These are phyloP conservation scores for Pseudorhombus dupliciocellatus DNA, from an alignment of 2,113 vertebrate genomes.

Conservation along the genomic window DNA sequence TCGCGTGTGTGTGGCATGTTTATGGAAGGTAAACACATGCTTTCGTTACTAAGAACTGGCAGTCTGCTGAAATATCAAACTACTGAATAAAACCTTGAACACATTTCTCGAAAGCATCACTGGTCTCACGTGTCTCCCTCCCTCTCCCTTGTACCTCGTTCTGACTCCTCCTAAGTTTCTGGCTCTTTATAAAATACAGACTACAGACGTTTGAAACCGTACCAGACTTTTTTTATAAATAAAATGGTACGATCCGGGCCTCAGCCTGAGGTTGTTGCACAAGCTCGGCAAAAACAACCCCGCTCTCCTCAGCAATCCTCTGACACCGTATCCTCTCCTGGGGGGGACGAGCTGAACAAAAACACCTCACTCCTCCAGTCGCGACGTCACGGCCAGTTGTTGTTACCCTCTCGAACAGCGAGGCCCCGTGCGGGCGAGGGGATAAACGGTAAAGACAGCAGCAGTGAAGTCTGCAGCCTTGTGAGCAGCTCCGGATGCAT, in stretches of 20 bases:
- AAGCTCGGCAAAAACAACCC: slow-evolving; percentile 43
- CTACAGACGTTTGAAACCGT: slow-evolving; percentile 1
- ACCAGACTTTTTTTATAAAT: not conserved
- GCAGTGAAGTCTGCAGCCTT: not conserved
- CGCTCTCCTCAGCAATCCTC: slow-evolving; percentile 23
- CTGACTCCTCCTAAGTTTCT: not conserved
- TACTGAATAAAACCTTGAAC: not conserved
- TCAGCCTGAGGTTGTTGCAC: slow-evolving; percentile 9
- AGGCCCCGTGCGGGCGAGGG: slow-evolving; percentile 11
- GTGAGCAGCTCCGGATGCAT: not conserved
- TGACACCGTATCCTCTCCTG: slow-evolving; percentile 43
- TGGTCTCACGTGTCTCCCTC: not conserved
- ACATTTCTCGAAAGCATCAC: not conserved
- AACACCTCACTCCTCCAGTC: slow-evolving; percentile 41
- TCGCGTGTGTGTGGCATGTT: too few relatives aligned
- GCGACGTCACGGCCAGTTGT: slow-evolving; percentile 28
- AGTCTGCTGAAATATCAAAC: not conserved
- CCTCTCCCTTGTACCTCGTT: not conserved
- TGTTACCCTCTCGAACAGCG: slow-evolving; percentile 24
- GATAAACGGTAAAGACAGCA: not conserved
- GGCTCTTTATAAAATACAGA: not conserved
- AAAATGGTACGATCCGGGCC: not conserved
- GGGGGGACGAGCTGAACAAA: slow-evolving; percentile 40
- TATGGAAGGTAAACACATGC: too few relatives aligned
- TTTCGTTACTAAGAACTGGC: too few relatives aligned